Evolutionary conservation across 2,113 vertebrate species (phyloP).

Genomic region (Romanogobio albipinnatus): DNA sequence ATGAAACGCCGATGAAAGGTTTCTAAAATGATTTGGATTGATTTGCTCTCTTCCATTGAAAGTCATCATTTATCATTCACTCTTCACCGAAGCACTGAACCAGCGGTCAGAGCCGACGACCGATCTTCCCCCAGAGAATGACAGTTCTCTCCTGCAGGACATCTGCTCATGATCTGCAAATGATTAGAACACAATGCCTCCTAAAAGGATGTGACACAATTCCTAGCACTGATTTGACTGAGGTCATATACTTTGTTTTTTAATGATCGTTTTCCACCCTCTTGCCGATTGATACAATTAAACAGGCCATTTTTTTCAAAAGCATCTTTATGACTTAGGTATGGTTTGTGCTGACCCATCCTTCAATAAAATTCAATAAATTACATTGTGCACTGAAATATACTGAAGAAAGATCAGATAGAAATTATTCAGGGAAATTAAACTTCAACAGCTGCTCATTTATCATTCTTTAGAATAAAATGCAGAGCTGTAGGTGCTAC

Average conservation of each 20-base stretch:
- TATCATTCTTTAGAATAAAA: background rate
- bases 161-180: constrained; percentile 18
- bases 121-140: constrained; percentile 20
- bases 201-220: background rate
- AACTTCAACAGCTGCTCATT: background rate
- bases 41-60: constrained; percentile 37
- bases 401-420: background rate
- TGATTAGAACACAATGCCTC: constrained; percentile 29
- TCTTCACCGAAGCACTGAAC: constrained; percentile 8
- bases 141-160: background rate
- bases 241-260: background rate
- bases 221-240: background rate
- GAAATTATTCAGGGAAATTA: background rate
- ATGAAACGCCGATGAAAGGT: constrained; percentile 41
- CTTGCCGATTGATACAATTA: background rate
- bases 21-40: constrained; percentile 47
- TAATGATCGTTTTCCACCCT: background rate
- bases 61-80: constrained; percentile 17
- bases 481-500: background rate
- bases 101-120: background rate
- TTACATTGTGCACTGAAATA: background rate
- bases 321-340: background rate
- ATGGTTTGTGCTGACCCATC: too few species aligned
- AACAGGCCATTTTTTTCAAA: background rate
- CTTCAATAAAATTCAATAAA: background rate